These are phyloP conservation scores for Poecile atricapillus DNA, from an alignment of 2,113 vertebrate species.

Conservation along the genomic window DNA sequence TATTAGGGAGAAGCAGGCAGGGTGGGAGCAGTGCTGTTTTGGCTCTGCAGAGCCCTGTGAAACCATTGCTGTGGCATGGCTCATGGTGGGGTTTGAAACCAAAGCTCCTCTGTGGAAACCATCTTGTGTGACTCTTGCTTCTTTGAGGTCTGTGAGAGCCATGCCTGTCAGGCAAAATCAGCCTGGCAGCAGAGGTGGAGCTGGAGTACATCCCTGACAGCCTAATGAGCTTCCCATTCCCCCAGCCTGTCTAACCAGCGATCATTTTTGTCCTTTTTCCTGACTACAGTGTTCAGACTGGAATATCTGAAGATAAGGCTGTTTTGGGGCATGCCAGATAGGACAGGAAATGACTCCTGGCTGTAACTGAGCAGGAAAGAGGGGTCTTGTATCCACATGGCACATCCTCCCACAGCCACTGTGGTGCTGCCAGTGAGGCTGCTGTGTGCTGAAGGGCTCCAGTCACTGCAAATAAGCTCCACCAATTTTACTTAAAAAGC, in stretches of 20 bases:
- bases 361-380: not conserved
- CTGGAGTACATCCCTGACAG: not conserved
- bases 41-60: not conserved
- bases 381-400: accelerated
- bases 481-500: conserved; percentile 15
- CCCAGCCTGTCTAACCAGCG: not conserved
- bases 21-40: accelerated
- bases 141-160: not conserved
- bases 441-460: not conserved
- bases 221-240: not conserved
- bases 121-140: not conserved
- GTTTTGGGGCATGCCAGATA: not conserved
- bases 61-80: not conserved
- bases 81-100: not conserved
- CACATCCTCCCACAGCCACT: not conserved
- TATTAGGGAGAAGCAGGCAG: not conserved
- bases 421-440: not conserved
- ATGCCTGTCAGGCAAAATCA: not conserved
- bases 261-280: not conserved
- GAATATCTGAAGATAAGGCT: not conserved
- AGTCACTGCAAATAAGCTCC: not conserved
- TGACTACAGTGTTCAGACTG: not conserved
- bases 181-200: not conserved
- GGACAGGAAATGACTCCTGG: not conserved
- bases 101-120: not conserved